Evolutionary conservation across 2,797 vertebrate species (phyloP).

Genomic region (Acrossocheilus wenchowensis): DNA sequence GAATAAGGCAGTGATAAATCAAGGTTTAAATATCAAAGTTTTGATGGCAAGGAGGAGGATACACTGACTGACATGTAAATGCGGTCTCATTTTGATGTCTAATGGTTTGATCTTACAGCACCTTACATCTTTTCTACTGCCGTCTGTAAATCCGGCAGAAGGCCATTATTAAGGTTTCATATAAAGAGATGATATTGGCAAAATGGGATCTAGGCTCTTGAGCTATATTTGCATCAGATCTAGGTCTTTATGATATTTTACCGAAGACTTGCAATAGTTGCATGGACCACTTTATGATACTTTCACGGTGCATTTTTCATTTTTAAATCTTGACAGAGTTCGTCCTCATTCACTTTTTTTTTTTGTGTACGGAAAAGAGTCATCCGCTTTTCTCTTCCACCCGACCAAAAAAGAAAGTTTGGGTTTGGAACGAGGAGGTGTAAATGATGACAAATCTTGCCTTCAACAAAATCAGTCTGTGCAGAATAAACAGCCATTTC

Average conservation of each 20-base stretch:
- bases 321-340: constrained; percentile 10
- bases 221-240: constrained; percentile 21
- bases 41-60: background rate
- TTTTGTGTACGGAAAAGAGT: background rate
- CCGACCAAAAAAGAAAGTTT: background rate
- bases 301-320: background rate
- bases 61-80: background rate
- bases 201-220: background rate
- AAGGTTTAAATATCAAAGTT: background rate
- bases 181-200: background rate
- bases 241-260: constrained; percentile 14
- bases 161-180: constrained; percentile 6
- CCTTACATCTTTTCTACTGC: background rate
- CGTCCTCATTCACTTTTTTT: background rate
- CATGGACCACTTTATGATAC: background rate
- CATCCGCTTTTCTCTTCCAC: constrained; percentile 1
- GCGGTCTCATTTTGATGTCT: background rate
- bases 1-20: background rate
- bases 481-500: background rate
- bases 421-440: background rate
- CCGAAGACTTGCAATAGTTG: background rate
- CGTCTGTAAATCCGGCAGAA: background rate
- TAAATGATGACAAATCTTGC: constrained; percentile 8
- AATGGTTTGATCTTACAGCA: background rate
- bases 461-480: background rate